A percentile compares a stretch with the other conserved stretches of the same genome.
These are phyloP conservation scores for Athalia cordata DNA, from an alignment of 2,888 invertebrate species.

Conservation along the genomic window DNA sequence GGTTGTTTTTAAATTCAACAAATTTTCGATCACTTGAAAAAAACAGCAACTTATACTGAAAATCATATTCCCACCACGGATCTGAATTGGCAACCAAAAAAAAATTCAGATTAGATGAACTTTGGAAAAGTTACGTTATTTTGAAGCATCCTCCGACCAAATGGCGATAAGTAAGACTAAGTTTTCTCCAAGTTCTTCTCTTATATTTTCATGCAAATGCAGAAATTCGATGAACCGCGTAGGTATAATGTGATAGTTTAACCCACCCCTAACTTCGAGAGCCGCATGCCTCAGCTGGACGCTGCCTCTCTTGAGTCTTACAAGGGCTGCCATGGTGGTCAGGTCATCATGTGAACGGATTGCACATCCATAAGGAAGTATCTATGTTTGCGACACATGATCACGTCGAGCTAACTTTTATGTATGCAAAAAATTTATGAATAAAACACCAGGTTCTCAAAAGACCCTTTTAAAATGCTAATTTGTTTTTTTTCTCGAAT, in stretches of 20 bases:
- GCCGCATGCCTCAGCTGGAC: slow-evolving; percentile 77
- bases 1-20: too few relatives aligned
- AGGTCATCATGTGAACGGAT: slow-evolving; percentile 41
- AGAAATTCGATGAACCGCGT: neutral
- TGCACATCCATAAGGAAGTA: slow-evolving; percentile 44
- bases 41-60: too few relatives aligned
- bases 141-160: too few relatives aligned
- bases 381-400: slow-evolving; percentile 50
- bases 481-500: neutral
- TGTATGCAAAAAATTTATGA: neutral
- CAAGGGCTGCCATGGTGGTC: slow-evolving; percentile 68
- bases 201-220: neutral
- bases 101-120: too few relatives aligned
- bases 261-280: slow-evolving; percentile 76
- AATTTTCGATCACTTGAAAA: too few relatives aligned
- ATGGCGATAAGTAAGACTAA: too few relatives aligned
- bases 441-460: too few relatives aligned
- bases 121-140: too few relatives aligned
- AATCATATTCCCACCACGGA: too few relatives aligned
- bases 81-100: too few relatives aligned
- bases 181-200: too few relatives aligned
- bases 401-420: slow-evolving; percentile 44
- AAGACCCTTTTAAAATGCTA: too few relatives aligned
- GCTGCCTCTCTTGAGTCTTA: slow-evolving; percentile 75
- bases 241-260: neutral